These are phyloP conservation scores for Drosophila birchii DNA, from an alignment of 2,888 invertebrate species.

Conservation along the genomic window DNA sequence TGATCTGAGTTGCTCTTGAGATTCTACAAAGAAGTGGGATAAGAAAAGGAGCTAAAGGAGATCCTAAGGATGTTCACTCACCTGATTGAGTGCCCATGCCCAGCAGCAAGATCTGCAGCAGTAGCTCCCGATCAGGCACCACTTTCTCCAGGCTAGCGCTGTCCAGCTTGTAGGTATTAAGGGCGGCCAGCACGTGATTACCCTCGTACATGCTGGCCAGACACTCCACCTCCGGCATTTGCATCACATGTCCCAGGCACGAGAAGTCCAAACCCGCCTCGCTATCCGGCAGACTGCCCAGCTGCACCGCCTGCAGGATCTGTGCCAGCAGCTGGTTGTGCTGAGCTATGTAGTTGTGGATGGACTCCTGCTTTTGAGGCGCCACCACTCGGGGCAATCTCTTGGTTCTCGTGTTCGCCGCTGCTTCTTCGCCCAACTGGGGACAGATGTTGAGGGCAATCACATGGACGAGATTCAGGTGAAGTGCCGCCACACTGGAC, in stretches of 20 bases:
- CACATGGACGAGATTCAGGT: slow-evolving; percentile 90
- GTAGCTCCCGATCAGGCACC: slow-evolving; percentile 46
- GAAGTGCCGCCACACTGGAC: slow-evolving; percentile 88
- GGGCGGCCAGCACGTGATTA: slow-evolving; percentile 68
- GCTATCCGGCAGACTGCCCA: slow-evolving; percentile 25
- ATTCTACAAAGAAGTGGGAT: slow-evolving; percentile 25
- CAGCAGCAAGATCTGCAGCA: slow-evolving; percentile 66
- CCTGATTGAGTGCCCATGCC: slow-evolving; percentile 65
- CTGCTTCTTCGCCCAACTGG: slow-evolving; percentile 71
- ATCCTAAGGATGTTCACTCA: slow-evolving; percentile 26
- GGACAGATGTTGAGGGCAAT: slow-evolving; percentile 91
- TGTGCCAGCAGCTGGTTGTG: slow-evolving; percentile 81
- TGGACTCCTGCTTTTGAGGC: slow-evolving; percentile 75
- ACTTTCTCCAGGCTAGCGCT: slow-evolving; percentile 56
- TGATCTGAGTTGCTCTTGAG: slow-evolving; percentile 14
- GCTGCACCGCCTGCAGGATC: slow-evolving; percentile 75
- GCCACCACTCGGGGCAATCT: slow-evolving; percentile 45
- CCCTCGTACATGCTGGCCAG: slow-evolving; percentile 72
- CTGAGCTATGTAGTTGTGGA: slow-evolving; percentile 81
- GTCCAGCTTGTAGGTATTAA: slow-evolving; percentile 75
- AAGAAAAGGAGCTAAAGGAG: background rate
- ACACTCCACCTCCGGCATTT: slow-evolving; percentile 65
- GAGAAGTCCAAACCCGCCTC: slow-evolving; percentile 56
- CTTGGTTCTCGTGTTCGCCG: background rate
- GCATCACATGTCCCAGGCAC: slow-evolving; percentile 69